Evolutionary conservation across 2,113 vertebrate species (phyloP).

Genomic region (Forbesichthys papilliferus): DNA sequence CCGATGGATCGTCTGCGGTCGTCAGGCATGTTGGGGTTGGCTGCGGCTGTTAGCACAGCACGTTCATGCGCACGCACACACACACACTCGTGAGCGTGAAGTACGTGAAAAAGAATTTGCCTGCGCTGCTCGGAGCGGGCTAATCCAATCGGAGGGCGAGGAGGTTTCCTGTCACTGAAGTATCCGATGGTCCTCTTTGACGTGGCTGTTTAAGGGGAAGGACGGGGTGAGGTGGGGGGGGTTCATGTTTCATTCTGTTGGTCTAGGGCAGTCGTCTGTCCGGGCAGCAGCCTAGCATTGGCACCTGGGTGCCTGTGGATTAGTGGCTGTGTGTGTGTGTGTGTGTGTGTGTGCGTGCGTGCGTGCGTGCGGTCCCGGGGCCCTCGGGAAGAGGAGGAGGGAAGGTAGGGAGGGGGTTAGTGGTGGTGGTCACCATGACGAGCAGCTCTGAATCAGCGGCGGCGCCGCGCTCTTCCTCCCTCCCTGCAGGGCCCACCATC

Average conservation of each 20-base stretch:
- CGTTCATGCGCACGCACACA: not conserved
- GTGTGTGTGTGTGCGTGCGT: slow-evolving; percentile 2
- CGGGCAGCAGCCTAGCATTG: slow-evolving; percentile 29
- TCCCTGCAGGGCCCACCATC: slow-evolving; percentile 86
- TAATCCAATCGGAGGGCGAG: slow-evolving; percentile 47
- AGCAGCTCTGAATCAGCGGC: slow-evolving; percentile 81
- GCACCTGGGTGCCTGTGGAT: slow-evolving; percentile 8
- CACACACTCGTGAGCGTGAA: not conserved
- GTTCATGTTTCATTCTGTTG: slow-evolving; percentile 60
- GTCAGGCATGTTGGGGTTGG: slow-evolving; percentile 31
- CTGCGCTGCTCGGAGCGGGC: slow-evolving; percentile 2
- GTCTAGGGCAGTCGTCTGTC: slow-evolving; percentile 56
- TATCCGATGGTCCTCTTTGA: slow-evolving; percentile 35
- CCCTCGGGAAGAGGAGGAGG: slow-evolving; percentile 11
- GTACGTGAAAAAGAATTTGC: not conserved
- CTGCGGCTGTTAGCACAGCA: slow-evolving; percentile 31
- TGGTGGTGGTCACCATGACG: slow-evolving; percentile 71
- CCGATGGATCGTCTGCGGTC: slow-evolving; percentile 48
- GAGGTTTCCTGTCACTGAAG: slow-evolving; percentile 42
- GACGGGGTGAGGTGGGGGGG: not conserved
- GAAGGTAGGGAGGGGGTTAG: not conserved
- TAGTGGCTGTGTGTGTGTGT: slow-evolving; percentile 1
- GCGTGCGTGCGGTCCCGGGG: slow-evolving; percentile 21
- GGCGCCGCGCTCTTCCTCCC: slow-evolving; percentile 64
- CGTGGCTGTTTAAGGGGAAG: too few species aligned